Evolutionary conservation across 2,797 vertebrate species (phyloP).

Genomic region (Gambusia yucatana): DNA sequence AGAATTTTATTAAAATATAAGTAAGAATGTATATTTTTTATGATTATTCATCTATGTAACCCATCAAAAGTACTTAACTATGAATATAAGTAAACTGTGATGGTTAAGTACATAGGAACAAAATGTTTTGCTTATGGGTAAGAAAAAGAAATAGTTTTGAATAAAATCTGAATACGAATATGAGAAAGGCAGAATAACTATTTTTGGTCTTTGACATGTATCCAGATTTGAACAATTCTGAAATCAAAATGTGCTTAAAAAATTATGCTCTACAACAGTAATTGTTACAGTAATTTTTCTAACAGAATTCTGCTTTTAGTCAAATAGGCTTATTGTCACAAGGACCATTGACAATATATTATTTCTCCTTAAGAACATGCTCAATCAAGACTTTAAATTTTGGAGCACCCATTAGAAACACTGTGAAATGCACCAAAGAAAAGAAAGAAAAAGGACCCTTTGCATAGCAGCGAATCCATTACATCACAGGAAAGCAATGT

Average conservation of each 20-base stretch:
- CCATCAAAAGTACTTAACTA: background rate
- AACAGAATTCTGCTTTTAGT: background rate
- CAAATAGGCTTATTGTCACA: constrained; percentile 16
- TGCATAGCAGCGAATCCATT: constrained; percentile 60
- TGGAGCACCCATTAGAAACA: constrained; percentile 20
- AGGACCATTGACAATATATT: constrained; percentile 2
- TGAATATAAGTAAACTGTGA: background rate
- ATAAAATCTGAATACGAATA: background rate
- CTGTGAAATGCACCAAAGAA: background rate
- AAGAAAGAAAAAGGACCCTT: background rate
- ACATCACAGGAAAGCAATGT: constrained; percentile 76
- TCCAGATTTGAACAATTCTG: background rate
- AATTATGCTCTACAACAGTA: background rate
- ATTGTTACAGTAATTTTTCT: background rate
- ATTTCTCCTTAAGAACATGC: constrained; percentile 1
- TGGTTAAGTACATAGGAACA: background rate
- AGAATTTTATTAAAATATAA: background rate
- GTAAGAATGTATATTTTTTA: background rate
- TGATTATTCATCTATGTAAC: background rate
- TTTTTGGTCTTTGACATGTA: background rate
- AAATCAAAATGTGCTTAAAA: background rate
- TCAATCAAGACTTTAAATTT: constrained; percentile 20
- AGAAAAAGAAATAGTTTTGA: background rate
- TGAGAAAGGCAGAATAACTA: background rate
- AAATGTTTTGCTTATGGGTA: background rate